A percentile compares a stretch with the other conserved stretches of the same genome.
These are phyloP conservation scores for Drosophila hamatofila DNA, from an alignment of 2,888 invertebrate genomes.

Conservation along the genomic window DNA sequence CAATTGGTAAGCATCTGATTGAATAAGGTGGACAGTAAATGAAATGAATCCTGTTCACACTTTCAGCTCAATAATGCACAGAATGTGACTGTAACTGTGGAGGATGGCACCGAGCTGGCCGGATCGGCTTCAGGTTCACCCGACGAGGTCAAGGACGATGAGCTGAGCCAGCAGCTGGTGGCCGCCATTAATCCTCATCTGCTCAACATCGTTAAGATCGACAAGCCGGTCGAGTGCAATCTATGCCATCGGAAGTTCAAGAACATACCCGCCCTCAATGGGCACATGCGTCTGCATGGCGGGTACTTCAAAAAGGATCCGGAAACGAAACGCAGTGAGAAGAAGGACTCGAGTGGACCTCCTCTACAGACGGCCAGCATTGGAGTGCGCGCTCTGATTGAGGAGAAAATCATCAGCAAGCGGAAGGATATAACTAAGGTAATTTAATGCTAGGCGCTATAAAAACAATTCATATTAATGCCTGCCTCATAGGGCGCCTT, in stretches of 20 bases:
- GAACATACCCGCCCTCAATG: constrained; percentile 98
- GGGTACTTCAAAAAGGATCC: constrained; percentile 98
- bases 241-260: constrained; percentile 98
- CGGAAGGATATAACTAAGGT: constrained; percentile 86
- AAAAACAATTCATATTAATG: background rate
- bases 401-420: constrained; percentile 96
- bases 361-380: constrained; percentile 97
- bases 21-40: no score
- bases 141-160: constrained; percentile 73
- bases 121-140: constrained; percentile 71
- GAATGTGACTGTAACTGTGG: constrained; percentile 82
- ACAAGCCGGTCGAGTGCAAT: constrained; percentile 97
- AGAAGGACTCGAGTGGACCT: constrained; percentile 92
- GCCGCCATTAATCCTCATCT: constrained; percentile 82
- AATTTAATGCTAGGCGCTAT: background rate
- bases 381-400: constrained; percentile 94
- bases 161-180: constrained; percentile 76
- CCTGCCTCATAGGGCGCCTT: constrained; percentile 82
- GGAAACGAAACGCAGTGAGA: constrained; percentile 93
- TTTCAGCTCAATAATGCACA: constrained; percentile 76
- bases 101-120: constrained; percentile 74
- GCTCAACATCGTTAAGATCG: constrained; percentile 86
- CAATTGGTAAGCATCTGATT: constrained; percentile 85
- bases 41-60: background rate
- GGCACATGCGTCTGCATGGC: constrained; percentile 98